Conservation (phyloP, 2,797 vertebrate species). For the Sebastes nivosus region DNA sequence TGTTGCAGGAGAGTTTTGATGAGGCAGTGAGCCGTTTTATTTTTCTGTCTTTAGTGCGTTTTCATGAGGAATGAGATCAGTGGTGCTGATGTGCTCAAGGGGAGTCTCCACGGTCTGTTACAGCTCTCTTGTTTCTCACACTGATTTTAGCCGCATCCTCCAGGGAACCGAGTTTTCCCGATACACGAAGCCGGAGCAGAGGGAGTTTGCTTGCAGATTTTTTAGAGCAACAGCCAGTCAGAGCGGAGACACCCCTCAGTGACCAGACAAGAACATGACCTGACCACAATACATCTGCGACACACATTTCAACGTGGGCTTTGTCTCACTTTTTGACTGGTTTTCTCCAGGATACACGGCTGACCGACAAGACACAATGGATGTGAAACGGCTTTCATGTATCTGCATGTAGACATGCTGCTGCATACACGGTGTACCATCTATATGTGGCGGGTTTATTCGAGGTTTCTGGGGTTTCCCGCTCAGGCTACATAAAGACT, state of each 20-base stretch:
- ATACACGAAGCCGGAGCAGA: background rate
- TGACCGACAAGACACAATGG: slow-evolving; percentile 31
- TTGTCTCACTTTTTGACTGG: slow-evolving; percentile 2
- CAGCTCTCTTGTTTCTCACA: slow-evolving; percentile 74
- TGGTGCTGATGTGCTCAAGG: background rate
- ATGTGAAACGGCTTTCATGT: background rate
- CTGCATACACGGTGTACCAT: background rate
- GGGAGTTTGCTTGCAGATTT: slow-evolving; percentile 33
- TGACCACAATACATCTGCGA: slow-evolving; percentile 45
- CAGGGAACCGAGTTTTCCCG: slow-evolving; percentile 35
- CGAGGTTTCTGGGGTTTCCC: too few species aligned
- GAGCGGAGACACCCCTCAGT: slow-evolving; percentile 25
- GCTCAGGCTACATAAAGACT: too few species aligned
- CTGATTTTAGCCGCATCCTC: slow-evolving; percentile 77
- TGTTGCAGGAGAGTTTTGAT: background rate
- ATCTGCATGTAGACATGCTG: background rate
- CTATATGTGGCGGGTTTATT: background rate
- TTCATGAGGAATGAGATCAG: slow-evolving; percentile 17
- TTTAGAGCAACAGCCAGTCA: slow-evolving; percentile 18
- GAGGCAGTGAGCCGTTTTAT: background rate
- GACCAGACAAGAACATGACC: slow-evolving; percentile 38
- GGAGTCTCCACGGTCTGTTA: slow-evolving; percentile 34
- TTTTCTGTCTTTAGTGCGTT: background rate
- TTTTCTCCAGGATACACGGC: slow-evolving; percentile 32
- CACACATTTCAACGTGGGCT: slow-evolving; percentile 15